Base-by-base conservation (phyloP, 2,888 invertebrate species). In the Platycheirus albimanus region DNA sequence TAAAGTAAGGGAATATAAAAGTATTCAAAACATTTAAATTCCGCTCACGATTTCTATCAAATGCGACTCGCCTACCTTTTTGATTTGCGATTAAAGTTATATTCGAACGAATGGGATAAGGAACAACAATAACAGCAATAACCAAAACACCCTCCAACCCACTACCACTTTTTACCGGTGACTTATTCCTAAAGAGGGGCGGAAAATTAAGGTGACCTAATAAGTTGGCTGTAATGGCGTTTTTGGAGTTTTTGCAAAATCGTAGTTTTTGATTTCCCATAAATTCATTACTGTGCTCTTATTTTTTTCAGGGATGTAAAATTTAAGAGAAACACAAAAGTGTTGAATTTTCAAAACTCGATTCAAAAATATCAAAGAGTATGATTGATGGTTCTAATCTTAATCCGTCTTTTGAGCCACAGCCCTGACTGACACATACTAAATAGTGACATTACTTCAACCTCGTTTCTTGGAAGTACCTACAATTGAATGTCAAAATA, bases 21-120 rank as follows among this genome's bases (percentile, higher is more conserved):
- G 28, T 7, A 66, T n/a, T 58, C 24, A 33, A 33, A 33, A 33
- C 8, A 33, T 61, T 61, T 52, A n/a, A 66, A 78, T 78, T 78
- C 78, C 6, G 17, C 66, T 66, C 78, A 78, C 66, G 66, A 66
- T 66, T 66, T 71, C 78, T 66, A 78, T 78, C 78, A 78, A 71
- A 78, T 78, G 58, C 66, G 49, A 49, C 24, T 70, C 56, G 75
- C 67, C 71, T 77, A 77, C 77, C 77, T 77, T 83, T 77, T 83
- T 61, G 81, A 83, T 77, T 83, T 83, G 81, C 72, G 77, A 83
- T 83, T 83, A 77, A 83, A 83, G 66, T 83, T 77, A 63, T 75
- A 79, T 52, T 38, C 36, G 13, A 43, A 64, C 20, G 28, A 11
- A 20, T 13, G 13, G 49, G 28, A 61, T 30, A 38, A 17, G 24